Conservation (phyloP, 2,113 vertebrate genomes). For the Tringa solitaria region DNA sequence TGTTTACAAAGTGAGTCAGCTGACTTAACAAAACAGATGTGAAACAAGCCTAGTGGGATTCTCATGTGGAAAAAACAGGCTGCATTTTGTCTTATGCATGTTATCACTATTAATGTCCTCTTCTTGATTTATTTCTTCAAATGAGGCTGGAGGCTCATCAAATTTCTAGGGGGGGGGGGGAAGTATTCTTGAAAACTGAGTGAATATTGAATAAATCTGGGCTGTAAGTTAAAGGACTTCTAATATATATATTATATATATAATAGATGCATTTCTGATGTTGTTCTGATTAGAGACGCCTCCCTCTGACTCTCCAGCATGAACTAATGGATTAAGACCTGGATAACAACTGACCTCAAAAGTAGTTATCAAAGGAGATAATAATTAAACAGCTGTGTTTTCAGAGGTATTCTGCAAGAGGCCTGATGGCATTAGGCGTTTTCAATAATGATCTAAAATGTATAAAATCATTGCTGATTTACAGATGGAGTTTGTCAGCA, state of each 20-base stretch:
- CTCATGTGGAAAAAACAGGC: not conserved
- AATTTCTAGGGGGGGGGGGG: not conserved
- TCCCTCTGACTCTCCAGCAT: not conserved
- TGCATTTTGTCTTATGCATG: not conserved
- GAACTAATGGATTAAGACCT: not conserved
- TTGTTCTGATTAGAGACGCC: not conserved
- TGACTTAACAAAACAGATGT: not conserved
- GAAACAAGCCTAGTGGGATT: not conserved
- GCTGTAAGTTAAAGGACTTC: not conserved
- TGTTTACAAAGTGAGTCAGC: not conserved
- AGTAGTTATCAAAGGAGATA: conserved; percentile 29
- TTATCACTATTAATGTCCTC: not conserved
- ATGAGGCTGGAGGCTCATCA: not conserved
- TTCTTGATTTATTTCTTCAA: not conserved
- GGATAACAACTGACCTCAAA: not conserved
- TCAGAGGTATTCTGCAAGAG: conserved; percentile 27
- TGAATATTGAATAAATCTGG: not conserved
- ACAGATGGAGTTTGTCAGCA: conserved; percentile 45
- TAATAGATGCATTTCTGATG: not conserved
- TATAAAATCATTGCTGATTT: conserved; percentile 38
- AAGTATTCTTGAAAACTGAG: not conserved
- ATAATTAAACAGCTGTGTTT: conserved; percentile 42
- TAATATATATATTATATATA: not conserved
- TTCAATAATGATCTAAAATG: conserved; percentile 28
- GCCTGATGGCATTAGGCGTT: not conserved